Base-by-base conservation (phyloP, 1,140 invertebrate species). In the Lordiphosa clarofinis region DNA sequence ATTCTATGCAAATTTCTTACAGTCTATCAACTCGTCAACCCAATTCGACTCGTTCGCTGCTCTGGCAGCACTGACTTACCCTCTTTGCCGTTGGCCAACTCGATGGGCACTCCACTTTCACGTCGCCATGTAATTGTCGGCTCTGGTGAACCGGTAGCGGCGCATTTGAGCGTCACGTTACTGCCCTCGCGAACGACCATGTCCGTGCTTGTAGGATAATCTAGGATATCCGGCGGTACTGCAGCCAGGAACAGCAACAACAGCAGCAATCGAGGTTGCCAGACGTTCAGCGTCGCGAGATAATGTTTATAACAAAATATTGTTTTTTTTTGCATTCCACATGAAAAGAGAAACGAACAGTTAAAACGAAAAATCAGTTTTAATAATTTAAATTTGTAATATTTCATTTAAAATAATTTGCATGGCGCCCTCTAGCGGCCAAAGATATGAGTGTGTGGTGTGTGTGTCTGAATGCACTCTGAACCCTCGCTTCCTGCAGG, bases 141-240 rank as follows among this genome's bases (percentile, higher is more conserved):
- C 73, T 93, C 91, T 38, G 96, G 96, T 67, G 95, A 95, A 63
- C 96, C 96, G 43, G 92, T 94, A 21, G 94, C 94, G n/a, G 93
- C 94, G 90, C 96, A 98, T 55, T 92, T 93, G 65, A 98, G 90
- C 64, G 94, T 96, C 57, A 96, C 94, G 87, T 96, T 96, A 59
- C 93, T 93, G 33, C 95, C 95, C 90, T 97, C 96, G 24, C 94
- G 90, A 46, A 96, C 95, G 38, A 95, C 93, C 91, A 96, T 94
- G 89, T 97, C 96, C 35, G 94, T 93, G 84, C 95, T 96, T 15
- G 96, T 96, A 35, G 95, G 94, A 68, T 94, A 93, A 90, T 96
- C 94, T 88, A 96, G 90, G 88, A 96, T 97, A 90, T 96, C 94
- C 63, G 96, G 96, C 46, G 96, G 96, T 62, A 97, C 96, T 97